Evolutionary conservation across 1,140 invertebrate species (phyloP), one percentile per base, ranked within the genome.

Genomic region (Sesamia nonagrioides): DNA sequence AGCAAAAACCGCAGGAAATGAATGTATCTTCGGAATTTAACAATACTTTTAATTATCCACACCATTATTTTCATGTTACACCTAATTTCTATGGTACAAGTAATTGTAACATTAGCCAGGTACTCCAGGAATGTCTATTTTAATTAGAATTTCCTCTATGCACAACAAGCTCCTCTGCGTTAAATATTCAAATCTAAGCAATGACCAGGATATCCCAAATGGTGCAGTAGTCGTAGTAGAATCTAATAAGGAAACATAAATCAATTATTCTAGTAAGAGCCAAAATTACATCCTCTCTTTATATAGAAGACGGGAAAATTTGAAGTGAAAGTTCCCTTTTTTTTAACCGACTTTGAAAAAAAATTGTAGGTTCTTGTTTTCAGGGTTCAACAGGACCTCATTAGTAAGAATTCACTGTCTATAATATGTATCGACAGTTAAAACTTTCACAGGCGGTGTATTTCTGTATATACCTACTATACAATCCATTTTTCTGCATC

Each of bases 161-260:
- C 21, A 4, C 15, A n/a, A 40, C 15, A 61, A 61, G 35, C 5
- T 40, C 18, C 27, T 27, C 35, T 61, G 15, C 6, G 13, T 15
- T 58, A 13, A 61, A 61, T 61, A 61, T 61, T 61, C 60, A 42
- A 40, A 42, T n/a, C 2, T 56, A 17, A 15, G 54, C 54, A n/a
- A n/a, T 27, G 18, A 27, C 27, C 42, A 69, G 66, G 66, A 69
- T 27, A 50, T 69, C 42, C 66, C 11, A 69, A 69, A 69, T 69
- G 17, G 17, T 9, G 2, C 13, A 45, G 11, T 33, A 27, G 15
- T 15, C 6, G 35, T 33, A 45, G 40, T 68, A 68, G 11, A 48
- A 58, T 7, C 21, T 33, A 69, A 50, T 33, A 69, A 69, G 66
- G 42, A 69, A 72, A 56, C 69, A 52, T 77, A 77, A 63, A 77